These are phyloP conservation scores for Araneus ventricosus DNA, from an alignment of 1,140 invertebrate species.

Conservation along the genomic window DNA sequence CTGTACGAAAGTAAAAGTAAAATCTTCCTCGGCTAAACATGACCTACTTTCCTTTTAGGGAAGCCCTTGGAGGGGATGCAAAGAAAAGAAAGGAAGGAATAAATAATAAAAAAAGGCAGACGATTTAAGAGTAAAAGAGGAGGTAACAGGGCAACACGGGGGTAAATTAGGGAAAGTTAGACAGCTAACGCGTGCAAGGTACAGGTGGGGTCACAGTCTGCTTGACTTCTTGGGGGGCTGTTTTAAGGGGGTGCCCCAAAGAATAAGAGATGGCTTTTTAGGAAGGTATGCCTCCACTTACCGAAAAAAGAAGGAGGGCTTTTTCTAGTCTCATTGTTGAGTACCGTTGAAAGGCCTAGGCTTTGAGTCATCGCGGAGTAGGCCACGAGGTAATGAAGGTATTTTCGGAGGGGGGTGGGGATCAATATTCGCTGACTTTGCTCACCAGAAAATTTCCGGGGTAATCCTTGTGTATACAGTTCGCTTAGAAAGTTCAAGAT, in stretches of 20 bases:
- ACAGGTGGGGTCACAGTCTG: slow-evolving; percentile 53
- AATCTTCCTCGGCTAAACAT: background rate
- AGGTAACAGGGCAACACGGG: slow-evolving; percentile 54
- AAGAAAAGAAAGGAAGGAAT: slow-evolving; percentile 2
- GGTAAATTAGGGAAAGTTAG: slow-evolving; percentile 61
- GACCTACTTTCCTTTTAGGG: slow-evolving; percentile 46
- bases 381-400: slow-evolving; percentile 36
- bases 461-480: background rate
- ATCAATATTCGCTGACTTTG: background rate
- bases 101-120: background rate
- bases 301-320: slow-evolving; percentile 25
- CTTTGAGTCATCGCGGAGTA: slow-evolving; percentile 22
- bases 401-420: no score
- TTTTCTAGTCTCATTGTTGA: slow-evolving; percentile 14
- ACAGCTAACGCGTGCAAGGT: slow-evolving; percentile 62
- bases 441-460: background rate
- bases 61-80: background rate
- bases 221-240: slow-evolving; percentile 12
- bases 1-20: background rate
- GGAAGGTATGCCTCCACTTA: background rate
- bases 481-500: background rate
- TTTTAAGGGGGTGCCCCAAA: background rate
- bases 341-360: slow-evolving; percentile 8
- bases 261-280: slow-evolving; percentile 30
- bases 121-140: slow-evolving; percentile 28